Base-by-base conservation (phyloP, 2,113 vertebrate species). In the Caloenas nicobarica region DNA sequence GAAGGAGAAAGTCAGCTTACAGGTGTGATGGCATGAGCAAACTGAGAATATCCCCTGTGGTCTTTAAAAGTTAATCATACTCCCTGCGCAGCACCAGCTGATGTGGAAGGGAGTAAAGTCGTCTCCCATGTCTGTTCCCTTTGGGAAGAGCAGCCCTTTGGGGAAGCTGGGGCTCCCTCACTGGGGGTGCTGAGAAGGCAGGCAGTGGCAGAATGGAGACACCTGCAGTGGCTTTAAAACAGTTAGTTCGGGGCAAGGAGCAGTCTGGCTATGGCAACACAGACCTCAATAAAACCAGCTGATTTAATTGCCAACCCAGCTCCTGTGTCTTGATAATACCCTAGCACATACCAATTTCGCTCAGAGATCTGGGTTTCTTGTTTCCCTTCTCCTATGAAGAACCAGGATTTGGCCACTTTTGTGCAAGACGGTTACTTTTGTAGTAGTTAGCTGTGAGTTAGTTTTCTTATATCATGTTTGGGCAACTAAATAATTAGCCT, bases 401-500 rank as follows among this genome's bases (percentile, higher is more conserved):
- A n/a, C 38, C 36, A 31, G 50, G 34, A 58, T 91, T 85, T 91
- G 54, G 73, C 74, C 22, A 16, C 50, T 89, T 95, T 23, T 66
- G 28, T 92, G 28, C 64, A 65, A 88, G 79, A 53, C 18, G 26
- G 82, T 73, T 72, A 70, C 54, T 95, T 94, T 68, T 93, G n/a
- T 57, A 80, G 62, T 33, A 88, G 85, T 91, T 57, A 91, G 66
- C 74, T 77, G 54, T 65, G 62, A 95, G 74, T 86, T 93, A 71
- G 77, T 80, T 96, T 81, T 94, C 73, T 73, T 73, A 8, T 50
- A 77, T 93, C 81, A 54, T 91, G 89, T 96, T 95, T 95, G 85
- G 93, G 82, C 93, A 95, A 96, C 95, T 95, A 86, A 97, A 86
- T 97, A 96, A 95, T 96, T 96, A 93, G 72, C 26, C 73, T 76